These are phyloP conservation scores for Ptychodera flava DNA, from an alignment of 35 echinoderm and acorn worm genomes.

Conservation along the genomic window DNA sequence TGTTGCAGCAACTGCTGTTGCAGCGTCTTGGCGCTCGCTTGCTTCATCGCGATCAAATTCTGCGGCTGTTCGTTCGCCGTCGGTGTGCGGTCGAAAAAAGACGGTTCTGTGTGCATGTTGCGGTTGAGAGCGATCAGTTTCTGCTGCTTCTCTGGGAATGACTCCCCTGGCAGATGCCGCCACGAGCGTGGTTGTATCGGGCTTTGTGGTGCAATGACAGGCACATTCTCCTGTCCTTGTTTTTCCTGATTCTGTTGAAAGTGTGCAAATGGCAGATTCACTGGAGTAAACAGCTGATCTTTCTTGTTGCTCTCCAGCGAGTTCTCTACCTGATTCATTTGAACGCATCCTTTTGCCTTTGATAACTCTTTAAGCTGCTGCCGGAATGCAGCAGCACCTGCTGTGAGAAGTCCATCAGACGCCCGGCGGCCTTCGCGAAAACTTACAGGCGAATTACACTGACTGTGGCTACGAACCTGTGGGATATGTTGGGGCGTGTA, in stretches of 20 bases:
- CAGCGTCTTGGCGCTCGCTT: conserved; percentile 44
- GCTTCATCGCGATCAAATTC: background rate
- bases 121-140: background rate
- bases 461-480: background rate
- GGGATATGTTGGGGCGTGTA: background rate
- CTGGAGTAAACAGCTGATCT: background rate
- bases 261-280: background rate
- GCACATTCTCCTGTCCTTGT: background rate
- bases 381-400: conserved; percentile 55
- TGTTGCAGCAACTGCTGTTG: conserved; percentile 81
- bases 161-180: background rate
- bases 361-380: conserved; percentile 54
- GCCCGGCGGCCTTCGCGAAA: conserved; percentile 88
- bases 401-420: conserved; percentile 84
- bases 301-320: background rate
- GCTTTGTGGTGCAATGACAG: background rate
- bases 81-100: conserved; percentile 2
- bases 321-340: background rate
- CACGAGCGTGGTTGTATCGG: background rate
- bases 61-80: background rate
- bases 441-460: conserved; percentile 57
- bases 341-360: conserved; percentile 17
- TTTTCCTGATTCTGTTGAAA: background rate
- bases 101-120: background rate
- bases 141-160: background rate